These are phyloP conservation scores for Exaiptasia diaphana DNA, from an alignment of 64 coral and sea anemone genomes.

Conservation along the genomic window DNA sequence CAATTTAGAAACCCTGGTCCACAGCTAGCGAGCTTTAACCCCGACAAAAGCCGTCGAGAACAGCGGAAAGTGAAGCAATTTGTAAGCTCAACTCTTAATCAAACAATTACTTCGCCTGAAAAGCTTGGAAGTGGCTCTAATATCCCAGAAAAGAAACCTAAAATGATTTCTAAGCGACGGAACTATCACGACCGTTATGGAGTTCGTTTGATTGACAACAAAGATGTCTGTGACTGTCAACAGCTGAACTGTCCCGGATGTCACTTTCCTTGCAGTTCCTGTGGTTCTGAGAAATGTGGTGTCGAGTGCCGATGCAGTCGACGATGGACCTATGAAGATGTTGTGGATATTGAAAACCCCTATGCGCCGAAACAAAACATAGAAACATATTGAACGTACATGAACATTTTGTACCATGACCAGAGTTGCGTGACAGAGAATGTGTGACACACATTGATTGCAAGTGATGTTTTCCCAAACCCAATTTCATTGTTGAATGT, in stretches of 20 bases:
- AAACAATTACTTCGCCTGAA: not conserved
- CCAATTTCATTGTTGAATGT: too few relatives aligned
- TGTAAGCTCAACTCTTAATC: not conserved
- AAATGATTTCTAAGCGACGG: slow-evolving; percentile 40
- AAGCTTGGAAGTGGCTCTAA: not conserved
- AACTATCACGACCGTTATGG: slow-evolving; percentile 76
- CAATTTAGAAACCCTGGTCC: slow-evolving; percentile 90
- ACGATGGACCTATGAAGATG: slow-evolving; percentile 80
- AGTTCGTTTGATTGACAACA: slow-evolving; percentile 64
- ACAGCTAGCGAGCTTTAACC: slow-evolving; percentile 80
- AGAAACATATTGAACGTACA: not conserved
- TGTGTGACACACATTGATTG: too few relatives aligned
- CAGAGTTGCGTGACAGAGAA: too few relatives aligned
- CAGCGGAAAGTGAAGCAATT: slow-evolving; percentile 80
- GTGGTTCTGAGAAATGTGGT: slow-evolving; percentile 97
- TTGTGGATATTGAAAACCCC: slow-evolving; percentile 65
- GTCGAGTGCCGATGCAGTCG: slow-evolving; percentile 89
- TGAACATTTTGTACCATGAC: too few relatives aligned
- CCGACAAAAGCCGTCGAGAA: slow-evolving; percentile 85
- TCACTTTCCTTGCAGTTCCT: slow-evolving; percentile 87
- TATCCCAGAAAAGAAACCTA: slow-evolving; percentile 29
- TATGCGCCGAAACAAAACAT: not conserved
- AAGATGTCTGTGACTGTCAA: slow-evolving; percentile 96
- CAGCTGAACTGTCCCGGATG: slow-evolving; percentile 79
- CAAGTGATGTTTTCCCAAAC: too few relatives aligned